Evolutionary conservation across 2,888 invertebrate species (phyloP).

Genomic region (Drosophila silvestris): DNA sequence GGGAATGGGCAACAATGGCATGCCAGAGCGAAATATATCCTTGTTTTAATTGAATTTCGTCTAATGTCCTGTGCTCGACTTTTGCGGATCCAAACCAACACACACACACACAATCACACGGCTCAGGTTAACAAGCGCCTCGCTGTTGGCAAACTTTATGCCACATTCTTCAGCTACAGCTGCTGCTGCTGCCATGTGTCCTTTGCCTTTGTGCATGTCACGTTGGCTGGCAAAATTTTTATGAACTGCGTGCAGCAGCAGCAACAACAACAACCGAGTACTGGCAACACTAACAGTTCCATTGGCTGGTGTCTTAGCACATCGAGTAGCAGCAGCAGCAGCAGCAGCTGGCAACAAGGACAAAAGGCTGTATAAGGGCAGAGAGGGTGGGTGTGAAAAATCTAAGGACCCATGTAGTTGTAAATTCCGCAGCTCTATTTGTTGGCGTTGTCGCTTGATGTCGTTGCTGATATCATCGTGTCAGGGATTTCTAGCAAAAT

Average conservation of each 20-base stretch:
- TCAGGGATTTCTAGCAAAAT: slow-evolving; percentile 81
- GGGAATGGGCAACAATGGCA: slow-evolving; percentile 19
- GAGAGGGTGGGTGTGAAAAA: slow-evolving; percentile 5
- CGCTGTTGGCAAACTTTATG: slow-evolving; percentile 60
- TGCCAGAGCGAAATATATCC: slow-evolving; percentile 71
- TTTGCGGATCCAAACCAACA: slow-evolving; percentile 10
- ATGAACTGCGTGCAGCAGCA: slow-evolving; percentile 73
- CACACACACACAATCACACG: slow-evolving; percentile 6
- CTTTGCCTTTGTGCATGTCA: slow-evolving; percentile 77
- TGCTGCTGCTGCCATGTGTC: slow-evolving; percentile 59
- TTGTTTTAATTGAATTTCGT: slow-evolving; percentile 76
- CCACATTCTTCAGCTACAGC: slow-evolving; percentile 59
- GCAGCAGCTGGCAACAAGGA: slow-evolving; percentile 22
- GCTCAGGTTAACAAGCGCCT: slow-evolving; percentile 72
- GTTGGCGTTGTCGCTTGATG: slow-evolving; percentile 53
- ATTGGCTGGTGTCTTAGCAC: slow-evolving; percentile 54
- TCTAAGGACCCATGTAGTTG: slow-evolving; percentile 61
- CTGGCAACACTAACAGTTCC: slow-evolving; percentile 47
- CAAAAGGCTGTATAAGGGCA: slow-evolving; percentile 6
- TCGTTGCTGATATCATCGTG: slow-evolving; percentile 76
- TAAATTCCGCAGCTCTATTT: slow-evolving; percentile 78
- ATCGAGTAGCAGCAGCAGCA: neutral
- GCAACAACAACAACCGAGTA: slow-evolving; percentile 15
- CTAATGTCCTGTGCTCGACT: slow-evolving; percentile 63
- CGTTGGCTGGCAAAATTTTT: slow-evolving; percentile 77